A percentile compares a stretch with the other conserved stretches of the same genome.
Evolutionary conservation across 2,888 invertebrate species (phyloP).

Genomic region (Leptura quadrifasciata): DNA sequence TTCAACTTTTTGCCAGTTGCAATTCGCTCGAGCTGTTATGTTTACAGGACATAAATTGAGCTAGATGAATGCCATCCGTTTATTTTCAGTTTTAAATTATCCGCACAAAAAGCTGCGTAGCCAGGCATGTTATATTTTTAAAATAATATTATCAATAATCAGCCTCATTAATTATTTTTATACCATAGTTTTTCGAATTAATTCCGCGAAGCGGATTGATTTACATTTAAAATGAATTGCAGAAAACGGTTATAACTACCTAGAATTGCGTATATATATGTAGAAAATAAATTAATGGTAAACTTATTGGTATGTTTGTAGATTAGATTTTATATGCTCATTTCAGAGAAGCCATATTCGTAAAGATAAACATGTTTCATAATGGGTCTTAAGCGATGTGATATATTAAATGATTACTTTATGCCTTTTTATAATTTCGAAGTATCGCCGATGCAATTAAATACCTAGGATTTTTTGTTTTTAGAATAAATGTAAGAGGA

Average conservation of each 20-base stretch:
- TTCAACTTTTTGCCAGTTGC: slow-evolving; percentile 53
- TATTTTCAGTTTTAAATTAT: slow-evolving; percentile 49
- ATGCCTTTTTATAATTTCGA: slow-evolving; percentile 29
- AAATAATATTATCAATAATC: slow-evolving; percentile 48
- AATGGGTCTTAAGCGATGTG: slow-evolving; percentile 28
- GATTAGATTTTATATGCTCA: slow-evolving; percentile 56
- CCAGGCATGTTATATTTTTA: slow-evolving; percentile 49
- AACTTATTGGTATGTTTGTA: slow-evolving; percentile 51
- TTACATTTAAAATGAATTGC: slow-evolving; percentile 53
- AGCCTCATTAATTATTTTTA: slow-evolving; percentile 55
- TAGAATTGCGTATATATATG: slow-evolving; percentile 48
- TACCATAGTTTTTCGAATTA: slow-evolving; percentile 38
- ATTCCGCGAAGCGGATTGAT: slow-evolving; percentile 46
- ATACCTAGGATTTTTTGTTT: slow-evolving; percentile 13
- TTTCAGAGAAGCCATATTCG: slow-evolving; percentile 59
- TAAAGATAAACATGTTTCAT: slow-evolving; percentile 50
- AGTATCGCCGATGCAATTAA: slow-evolving; percentile 24
- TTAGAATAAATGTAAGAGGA: slow-evolving; percentile 14
- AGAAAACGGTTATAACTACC: slow-evolving; percentile 54
- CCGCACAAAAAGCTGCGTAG: slow-evolving; percentile 43
- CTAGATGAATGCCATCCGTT: slow-evolving; percentile 50
- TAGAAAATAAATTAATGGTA: slow-evolving; percentile 52
- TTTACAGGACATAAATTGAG: slow-evolving; percentile 52
- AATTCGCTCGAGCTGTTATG: slow-evolving; percentile 52
- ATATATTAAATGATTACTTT: slow-evolving; percentile 34